Conservation (phyloP, 2,797 vertebrate species). For the Morus bassanus region DNA sequence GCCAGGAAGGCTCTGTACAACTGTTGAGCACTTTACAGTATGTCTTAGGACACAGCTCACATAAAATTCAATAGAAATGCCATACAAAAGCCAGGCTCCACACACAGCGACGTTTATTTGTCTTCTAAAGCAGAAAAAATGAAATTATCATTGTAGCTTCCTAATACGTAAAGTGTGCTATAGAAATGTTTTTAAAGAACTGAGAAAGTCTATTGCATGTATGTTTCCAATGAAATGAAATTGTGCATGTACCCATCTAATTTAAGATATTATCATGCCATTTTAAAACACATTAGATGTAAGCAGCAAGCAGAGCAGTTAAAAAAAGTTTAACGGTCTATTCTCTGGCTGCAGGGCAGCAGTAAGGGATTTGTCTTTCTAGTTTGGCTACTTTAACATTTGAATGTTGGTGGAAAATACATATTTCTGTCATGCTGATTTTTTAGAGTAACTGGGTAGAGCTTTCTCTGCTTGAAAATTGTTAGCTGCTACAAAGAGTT, state of each 20-base stretch:
- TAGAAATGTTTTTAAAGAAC: not conserved
- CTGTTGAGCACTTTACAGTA: accelerated
- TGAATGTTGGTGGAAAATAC: not conserved
- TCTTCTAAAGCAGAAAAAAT: not conserved
- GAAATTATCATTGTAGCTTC: not conserved
- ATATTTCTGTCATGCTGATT: not conserved
- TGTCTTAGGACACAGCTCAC: not conserved
- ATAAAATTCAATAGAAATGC: not conserved
- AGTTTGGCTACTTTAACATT: not conserved
- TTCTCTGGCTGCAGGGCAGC: not conserved
- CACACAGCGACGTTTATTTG: not conserved
- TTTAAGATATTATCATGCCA: not conserved
- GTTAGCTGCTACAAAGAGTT: not conserved
- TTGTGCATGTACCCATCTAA: not conserved
- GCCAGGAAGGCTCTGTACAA: not conserved
- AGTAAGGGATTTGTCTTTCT: not conserved
- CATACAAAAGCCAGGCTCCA: not conserved
- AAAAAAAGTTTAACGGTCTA: not conserved
- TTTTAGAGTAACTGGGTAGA: not conserved
- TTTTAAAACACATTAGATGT: not conserved
- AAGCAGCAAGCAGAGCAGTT: not conserved
- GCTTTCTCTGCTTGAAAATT: not conserved
- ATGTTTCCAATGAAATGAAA: not conserved
- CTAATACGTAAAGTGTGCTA: not conserved
- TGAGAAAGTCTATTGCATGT: not conserved